A percentile compares a stretch with the other conserved stretches of the same genome.
phyloP scores from a whole-genome alignment of 2,113 vertebrate species.

The Podarcis raffonei region DNA sequence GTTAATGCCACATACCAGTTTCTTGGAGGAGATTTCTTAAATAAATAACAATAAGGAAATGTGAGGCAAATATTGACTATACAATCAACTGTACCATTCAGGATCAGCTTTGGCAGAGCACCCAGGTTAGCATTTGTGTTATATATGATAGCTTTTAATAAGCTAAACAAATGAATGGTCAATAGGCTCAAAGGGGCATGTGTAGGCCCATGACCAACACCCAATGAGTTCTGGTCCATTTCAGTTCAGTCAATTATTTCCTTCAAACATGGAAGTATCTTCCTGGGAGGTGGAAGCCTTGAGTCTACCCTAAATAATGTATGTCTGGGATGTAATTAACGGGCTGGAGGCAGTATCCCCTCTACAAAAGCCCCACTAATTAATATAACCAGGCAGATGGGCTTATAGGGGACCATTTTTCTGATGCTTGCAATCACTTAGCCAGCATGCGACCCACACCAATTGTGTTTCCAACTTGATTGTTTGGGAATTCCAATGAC shows the following conservation, averaged over 20 bases:
- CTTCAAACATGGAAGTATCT: neutral
- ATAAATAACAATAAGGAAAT: neutral
- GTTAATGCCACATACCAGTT: neutral
- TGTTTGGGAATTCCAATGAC: neutral
- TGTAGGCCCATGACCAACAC: neutral
- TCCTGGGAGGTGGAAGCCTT: rapidly evolving
- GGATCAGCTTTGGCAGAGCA: neutral
- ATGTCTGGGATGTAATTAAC: neutral
- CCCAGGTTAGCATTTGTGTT: neutral
- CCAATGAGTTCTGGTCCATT: neutral
- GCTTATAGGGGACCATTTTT: neutral
- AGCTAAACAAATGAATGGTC: neutral
- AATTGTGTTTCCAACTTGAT: neutral
- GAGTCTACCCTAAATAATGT: neutral
- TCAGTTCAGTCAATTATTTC: neutral
- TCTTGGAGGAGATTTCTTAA: neutral
- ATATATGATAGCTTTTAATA: neutral
- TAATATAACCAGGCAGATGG: neutral
- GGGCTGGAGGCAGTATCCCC: neutral
- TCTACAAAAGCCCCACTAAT: neutral
- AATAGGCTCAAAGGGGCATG: neutral
- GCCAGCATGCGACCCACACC: neutral
- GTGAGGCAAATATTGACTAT: constrained; percentile 2
- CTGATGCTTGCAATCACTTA: neutral
- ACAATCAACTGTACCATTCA: neutral